Conservation (phyloP, 2,113 vertebrate species). For the Toxotes chatareus region DNA sequence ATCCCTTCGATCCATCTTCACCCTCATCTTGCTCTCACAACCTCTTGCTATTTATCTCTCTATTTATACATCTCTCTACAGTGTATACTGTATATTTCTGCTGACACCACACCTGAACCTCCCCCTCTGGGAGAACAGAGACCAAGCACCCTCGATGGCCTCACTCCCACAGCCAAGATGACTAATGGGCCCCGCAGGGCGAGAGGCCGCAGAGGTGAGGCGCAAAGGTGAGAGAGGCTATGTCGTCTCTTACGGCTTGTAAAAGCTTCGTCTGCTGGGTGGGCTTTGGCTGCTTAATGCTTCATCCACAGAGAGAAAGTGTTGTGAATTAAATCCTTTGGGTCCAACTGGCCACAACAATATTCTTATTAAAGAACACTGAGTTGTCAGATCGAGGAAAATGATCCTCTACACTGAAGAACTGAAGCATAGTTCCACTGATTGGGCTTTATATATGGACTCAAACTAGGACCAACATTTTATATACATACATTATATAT, state of each 20-base stretch:
- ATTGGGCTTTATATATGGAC: too few species aligned
- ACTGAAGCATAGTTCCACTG: too few species aligned
- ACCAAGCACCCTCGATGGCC: slow-evolving; percentile 58
- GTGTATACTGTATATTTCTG: slow-evolving; percentile 55
- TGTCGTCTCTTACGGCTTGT: slow-evolving; percentile 18
- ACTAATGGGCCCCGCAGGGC: slow-evolving; percentile 74
- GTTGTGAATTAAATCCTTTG: slow-evolving; percentile 33
- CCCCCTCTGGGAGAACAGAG: slow-evolving; percentile 55
- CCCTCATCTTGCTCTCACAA: slow-evolving; percentile 38
- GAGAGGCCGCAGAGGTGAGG: slow-evolving; percentile 48
- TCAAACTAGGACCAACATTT: too few species aligned
- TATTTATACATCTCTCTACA: slow-evolving; percentile 68
- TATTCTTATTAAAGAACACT: too few species aligned
- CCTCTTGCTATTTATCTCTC: slow-evolving; percentile 62
- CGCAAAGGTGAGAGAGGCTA: slow-evolving; percentile 46
- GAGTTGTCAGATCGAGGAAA: too few species aligned
- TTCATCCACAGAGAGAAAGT: background rate
- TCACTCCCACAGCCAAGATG: slow-evolving; percentile 59
- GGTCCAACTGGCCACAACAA: slow-evolving; percentile 8
- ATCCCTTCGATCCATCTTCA: slow-evolving; percentile 66
- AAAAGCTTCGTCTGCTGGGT: slow-evolving; percentile 46
- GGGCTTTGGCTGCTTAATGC: slow-evolving; percentile 39
- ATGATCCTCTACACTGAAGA: too few species aligned
- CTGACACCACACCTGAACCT: slow-evolving; percentile 68
- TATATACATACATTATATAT: too few species aligned